Evolutionary conservation across 2,888 invertebrate genomes (phyloP), one percentile per base, ranked within the genome.

Genomic region (Diploptera punctata): DNA sequence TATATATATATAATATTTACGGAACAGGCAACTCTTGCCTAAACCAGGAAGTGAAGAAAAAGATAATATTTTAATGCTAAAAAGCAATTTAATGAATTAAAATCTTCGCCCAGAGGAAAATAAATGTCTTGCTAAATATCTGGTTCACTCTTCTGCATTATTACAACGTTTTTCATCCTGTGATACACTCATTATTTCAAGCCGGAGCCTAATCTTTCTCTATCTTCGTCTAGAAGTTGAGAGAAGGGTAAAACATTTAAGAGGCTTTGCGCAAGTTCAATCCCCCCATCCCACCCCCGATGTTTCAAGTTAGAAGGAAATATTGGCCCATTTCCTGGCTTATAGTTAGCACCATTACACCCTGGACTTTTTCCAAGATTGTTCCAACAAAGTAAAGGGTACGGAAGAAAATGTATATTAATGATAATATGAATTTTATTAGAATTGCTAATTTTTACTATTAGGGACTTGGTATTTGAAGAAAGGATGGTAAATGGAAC

Each of bases 391-490:
- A 3, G 13, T n/a, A 24, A 57, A 29, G 57, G 16, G 16, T 61
- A 47, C 5, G 44, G 47, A 65, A 47, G 26, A 65, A 47, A 54
- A 16, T 19, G n/a, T 57, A 57, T 31, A 52, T 21, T 62, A 65
- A 65, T 29, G 65, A 65, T 47, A 65, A 65, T 65, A 47, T 18
- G 29, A 65, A 47, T 65, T 65, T 26, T 9, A 65, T 65, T 65
- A 65, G 26, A 65, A 65, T 47, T 65, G 44, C 65, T 65, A 65
- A 65, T 65, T 47, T 29, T 65, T 65, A 24, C 33, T n/a, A n/a
- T 49, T 49, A 5, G 5, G 18, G 4, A 1, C 19, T 49, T 18
- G 18, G 19, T 19, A 5, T 18, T 0, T 49, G 49, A 10, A n/a
- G n/a, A n/a, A n/a, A n/a, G n/a, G n/a, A n/a, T n/a, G n/a, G 4